phyloP scores from a whole-genome alignment of 1,140 invertebrate species.

The Drosophila simulans region DNA sequence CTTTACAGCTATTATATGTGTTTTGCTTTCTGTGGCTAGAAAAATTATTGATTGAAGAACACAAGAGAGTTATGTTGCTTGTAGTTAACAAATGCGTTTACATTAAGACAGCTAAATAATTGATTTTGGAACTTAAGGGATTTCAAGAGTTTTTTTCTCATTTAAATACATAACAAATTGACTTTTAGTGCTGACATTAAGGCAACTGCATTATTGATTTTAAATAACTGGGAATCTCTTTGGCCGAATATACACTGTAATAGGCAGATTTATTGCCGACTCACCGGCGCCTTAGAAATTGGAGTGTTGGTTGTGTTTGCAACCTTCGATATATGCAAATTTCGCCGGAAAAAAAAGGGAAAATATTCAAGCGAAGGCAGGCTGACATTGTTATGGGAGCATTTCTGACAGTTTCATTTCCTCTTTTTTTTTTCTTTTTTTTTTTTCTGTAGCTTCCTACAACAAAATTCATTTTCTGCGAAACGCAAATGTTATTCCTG shows the following conservation, averaged over 20 bases:
- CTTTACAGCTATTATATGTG: background rate
- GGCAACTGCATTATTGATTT: background rate
- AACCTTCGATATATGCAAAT: slow-evolving; percentile 45
- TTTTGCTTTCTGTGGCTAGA: background rate
- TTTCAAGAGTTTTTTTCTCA: background rate
- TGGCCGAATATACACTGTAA: slow-evolving; percentile 8
- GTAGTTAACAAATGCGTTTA: background rate
- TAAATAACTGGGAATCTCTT: background rate
- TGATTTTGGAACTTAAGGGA: background rate
- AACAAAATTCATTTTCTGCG: slow-evolving; percentile 23
- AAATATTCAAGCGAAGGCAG: slow-evolving; percentile 26
- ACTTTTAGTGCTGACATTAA: background rate
- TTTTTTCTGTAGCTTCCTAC: background rate
- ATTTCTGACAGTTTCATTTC: slow-evolving; percentile 20
- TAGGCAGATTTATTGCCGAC: slow-evolving; percentile 38
- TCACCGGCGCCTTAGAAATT: slow-evolving; percentile 35
- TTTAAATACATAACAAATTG: background rate
- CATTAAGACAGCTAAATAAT: background rate
- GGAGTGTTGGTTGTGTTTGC: slow-evolving; percentile 32
- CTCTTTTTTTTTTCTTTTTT: background rate
- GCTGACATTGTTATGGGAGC: slow-evolving; percentile 26
- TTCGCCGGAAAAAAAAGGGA: slow-evolving; percentile 1
- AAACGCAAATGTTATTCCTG: slow-evolving; percentile 33
- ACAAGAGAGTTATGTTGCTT: background rate
- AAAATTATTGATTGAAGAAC: background rate